Percentiles rank a stretch among this genome's conserved stretches.
Conservation (phyloP, 1,140 invertebrate species). For the Lasioglossum albipes region DNA sequence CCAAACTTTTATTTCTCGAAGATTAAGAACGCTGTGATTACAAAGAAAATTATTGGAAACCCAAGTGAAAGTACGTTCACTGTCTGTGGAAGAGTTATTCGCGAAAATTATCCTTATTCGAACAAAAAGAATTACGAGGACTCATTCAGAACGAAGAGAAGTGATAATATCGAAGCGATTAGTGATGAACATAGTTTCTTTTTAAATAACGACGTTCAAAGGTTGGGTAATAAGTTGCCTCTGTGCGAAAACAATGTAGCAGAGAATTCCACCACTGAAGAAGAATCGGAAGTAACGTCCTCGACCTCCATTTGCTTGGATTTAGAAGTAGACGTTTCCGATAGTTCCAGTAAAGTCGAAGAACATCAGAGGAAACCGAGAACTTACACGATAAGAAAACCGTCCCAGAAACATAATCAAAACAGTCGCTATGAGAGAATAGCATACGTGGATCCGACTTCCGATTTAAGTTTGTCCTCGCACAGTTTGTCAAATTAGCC, state of each 20-base stretch:
- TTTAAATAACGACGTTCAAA: neutral
- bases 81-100: neutral
- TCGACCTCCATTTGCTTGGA: constrained; percentile 17
- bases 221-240: neutral
- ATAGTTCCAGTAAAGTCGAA: neutral
- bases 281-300: neutral
- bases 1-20: constrained; percentile 1
- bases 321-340: constrained; percentile 23
- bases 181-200: neutral
- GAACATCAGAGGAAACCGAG: constrained; percentile 33
- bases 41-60: constrained; percentile 14
- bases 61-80: constrained; percentile 7
- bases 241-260: neutral
- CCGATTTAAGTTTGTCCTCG: constrained; percentile 10
- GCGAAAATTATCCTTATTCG: neutral
- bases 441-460: neutral
- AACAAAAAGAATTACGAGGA: neutral
- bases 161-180: neutral
- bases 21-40: constrained; percentile 34
- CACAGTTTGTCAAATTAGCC: neutral
- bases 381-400: constrained; percentile 36
- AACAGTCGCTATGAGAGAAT: neutral
- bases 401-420: neutral
- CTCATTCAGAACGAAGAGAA: neutral
- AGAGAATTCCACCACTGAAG: neutral